Conservation (phyloP, 2,888 invertebrate species). For the Pollenia griseotomentosa region DNA sequence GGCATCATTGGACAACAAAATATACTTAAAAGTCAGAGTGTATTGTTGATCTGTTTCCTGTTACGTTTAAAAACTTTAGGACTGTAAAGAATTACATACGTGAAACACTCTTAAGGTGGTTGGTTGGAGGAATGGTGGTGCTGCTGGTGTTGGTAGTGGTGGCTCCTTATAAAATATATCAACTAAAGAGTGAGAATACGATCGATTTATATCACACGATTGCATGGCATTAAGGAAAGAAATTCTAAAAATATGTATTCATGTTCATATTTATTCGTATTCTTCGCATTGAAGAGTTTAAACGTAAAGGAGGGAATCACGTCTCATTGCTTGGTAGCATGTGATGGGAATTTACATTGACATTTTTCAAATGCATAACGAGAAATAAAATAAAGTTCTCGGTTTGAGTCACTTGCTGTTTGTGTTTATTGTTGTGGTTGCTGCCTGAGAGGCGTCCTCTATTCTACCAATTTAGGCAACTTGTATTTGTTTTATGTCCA, state of each 20-base stretch:
- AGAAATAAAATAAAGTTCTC: slow-evolving; percentile 63
- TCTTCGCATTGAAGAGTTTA: slow-evolving; percentile 12
- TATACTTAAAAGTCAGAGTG: slow-evolving; percentile 66
- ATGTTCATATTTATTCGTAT: slow-evolving; percentile 38
- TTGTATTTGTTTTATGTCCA: slow-evolving; percentile 60
- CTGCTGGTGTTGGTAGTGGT: slow-evolving; percentile 41
- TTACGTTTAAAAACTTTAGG: slow-evolving; percentile 35
- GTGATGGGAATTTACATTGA: slow-evolving; percentile 76
- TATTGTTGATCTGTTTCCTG: slow-evolving; percentile 72
- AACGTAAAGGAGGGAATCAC: slow-evolving; percentile 72
- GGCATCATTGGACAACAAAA: slow-evolving; percentile 66
- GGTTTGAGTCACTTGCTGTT: slow-evolving; percentile 49
- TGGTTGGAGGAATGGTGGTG: background rate
- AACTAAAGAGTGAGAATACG: slow-evolving; percentile 73
- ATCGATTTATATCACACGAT: slow-evolving; percentile 75
- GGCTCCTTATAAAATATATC: slow-evolving; percentile 62
- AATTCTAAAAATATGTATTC: slow-evolving; percentile 23
- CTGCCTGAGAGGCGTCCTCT: slow-evolving; percentile 62
- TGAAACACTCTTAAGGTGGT: slow-evolving; percentile 21
- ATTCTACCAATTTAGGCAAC: slow-evolving; percentile 71
- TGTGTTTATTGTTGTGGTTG: slow-evolving; percentile 37
- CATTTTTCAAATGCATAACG: slow-evolving; percentile 76
- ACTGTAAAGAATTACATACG: slow-evolving; percentile 36
- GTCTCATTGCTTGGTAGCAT: slow-evolving; percentile 74
- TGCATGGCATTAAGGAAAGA: slow-evolving; percentile 67